Evolutionary conservation across 2,888 invertebrate species (phyloP).

Genomic region (Microctonus hyperodae): DNA sequence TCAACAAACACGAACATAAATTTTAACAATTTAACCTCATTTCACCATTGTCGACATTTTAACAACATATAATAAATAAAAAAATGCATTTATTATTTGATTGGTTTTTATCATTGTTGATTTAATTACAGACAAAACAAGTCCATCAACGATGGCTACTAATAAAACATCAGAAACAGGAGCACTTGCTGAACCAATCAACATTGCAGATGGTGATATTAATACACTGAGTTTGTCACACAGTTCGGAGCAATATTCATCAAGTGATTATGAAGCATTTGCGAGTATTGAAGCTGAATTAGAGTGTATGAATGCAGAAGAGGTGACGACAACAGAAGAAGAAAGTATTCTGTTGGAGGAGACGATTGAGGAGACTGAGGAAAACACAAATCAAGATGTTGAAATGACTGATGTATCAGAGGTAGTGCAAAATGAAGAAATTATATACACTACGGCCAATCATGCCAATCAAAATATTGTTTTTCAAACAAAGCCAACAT

Average conservation of each 20-base stretch:
- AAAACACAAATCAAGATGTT: constrained; percentile 47
- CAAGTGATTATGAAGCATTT: constrained; percentile 61
- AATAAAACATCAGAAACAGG: constrained; percentile 52
- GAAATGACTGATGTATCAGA: constrained; percentile 57
- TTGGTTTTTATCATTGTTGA: neutral
- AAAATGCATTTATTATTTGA: neutral
- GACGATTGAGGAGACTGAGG: constrained; percentile 38
- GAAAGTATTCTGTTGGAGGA: constrained; percentile 44
- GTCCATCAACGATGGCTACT: constrained; percentile 50
- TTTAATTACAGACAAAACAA: constrained; percentile 19
- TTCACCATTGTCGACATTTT: neutral
- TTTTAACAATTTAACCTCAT: constrained; percentile 9
- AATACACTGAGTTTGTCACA: constrained; percentile 53
- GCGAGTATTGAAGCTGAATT: constrained; percentile 63
- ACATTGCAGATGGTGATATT: constrained; percentile 55
- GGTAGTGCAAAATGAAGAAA: constrained; percentile 52
- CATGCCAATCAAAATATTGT: constrained; percentile 55
- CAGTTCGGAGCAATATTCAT: constrained; percentile 51
- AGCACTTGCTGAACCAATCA: constrained; percentile 55
- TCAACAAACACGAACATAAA: neutral
- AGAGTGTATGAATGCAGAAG: constrained; percentile 60
- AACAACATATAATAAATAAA: neutral
- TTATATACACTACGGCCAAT: constrained; percentile 55
- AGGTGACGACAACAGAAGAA: constrained; percentile 58
- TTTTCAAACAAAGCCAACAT: constrained; percentile 59